Evolutionary conservation across 2,113 vertebrate species (phyloP), one percentile per base, ranked within the genome.

Genomic region (Andinoacara biseriatus): DNA sequence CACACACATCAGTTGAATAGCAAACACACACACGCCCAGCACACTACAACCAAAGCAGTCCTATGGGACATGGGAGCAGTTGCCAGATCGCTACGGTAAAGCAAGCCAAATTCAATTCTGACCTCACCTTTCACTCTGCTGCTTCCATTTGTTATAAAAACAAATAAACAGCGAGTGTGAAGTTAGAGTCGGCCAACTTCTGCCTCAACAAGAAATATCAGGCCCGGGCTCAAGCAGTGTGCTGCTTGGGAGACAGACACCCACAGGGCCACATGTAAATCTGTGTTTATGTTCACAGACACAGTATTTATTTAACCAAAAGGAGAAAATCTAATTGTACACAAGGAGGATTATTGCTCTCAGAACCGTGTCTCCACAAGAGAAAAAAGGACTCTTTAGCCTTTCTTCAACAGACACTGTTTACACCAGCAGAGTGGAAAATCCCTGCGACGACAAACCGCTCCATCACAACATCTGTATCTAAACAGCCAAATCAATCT

Each of bases 231-330:
- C 83, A 20, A 43, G 91, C 69, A 61, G 75, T 10, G 46, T 79
- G 56, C 88, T 85, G 80, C 26, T 40, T 52, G 74, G 86, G 67
- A 82, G 54, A 33, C 81, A 85, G 62, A 87, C 84, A 63, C 72
- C 43, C 84, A 84, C 72, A 81, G 82, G 88, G 76, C 78, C 54
- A 20, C 79, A 78, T 83, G 87, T 85, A 87, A 89, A 93, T 86
- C 84, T 83, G 84, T 94, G 93, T 95, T 95, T 92, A 94, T 90
- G 87, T 94, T 94, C 90, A 69, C 81, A 83, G 92, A 91, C 87
- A 79, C 75, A 43, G 87, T 94, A 92, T 95, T 95, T 95, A 94
- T 95, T 95, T 94, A 94, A 93, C 82, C 83, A 94, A 94, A 95
- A 91, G 86, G 78, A 91, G 89, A 88, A 91, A 91, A 93, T 92